Evolutionary conservation across 2,888 invertebrate genomes (phyloP).

Genomic region (Cristatella mucedo): DNA sequence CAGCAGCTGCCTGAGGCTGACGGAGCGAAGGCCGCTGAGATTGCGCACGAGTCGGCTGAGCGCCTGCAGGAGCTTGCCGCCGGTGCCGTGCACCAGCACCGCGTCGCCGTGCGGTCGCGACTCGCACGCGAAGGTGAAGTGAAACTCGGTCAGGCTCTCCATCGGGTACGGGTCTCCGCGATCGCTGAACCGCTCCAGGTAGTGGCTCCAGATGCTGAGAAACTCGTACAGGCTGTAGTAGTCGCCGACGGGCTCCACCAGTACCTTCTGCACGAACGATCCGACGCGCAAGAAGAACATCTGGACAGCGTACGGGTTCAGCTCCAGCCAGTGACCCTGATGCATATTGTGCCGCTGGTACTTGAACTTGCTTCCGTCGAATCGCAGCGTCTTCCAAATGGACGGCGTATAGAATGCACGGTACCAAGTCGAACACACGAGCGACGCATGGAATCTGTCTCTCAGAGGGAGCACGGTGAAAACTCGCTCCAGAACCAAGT

Average conservation of each 20-base stretch:
- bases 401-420: constrained; percentile 53
- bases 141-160: constrained; percentile 33
- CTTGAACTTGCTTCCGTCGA: constrained; percentile 57
- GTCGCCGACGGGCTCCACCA: constrained; percentile 57
- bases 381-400: constrained; percentile 58
- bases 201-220: constrained; percentile 63
- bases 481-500: constrained; percentile 55
- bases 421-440: constrained; percentile 40
- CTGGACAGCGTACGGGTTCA: constrained; percentile 58
- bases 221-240: constrained; percentile 69
- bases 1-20: constrained; percentile 57
- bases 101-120: constrained; percentile 18
- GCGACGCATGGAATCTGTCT: constrained; percentile 57
- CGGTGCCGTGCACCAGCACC: constrained; percentile 53
- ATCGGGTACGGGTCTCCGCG: constrained; percentile 19
- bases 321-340: constrained; percentile 60
- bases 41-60: constrained; percentile 48
- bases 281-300: constrained; percentile 55
- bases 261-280: constrained; percentile 48
- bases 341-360: constrained; percentile 61
- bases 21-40: constrained; percentile 46
- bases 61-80: constrained; percentile 42
- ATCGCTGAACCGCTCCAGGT: constrained; percentile 46
- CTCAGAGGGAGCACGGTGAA: constrained; percentile 52
- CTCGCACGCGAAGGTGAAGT: constrained; percentile 53